These are phyloP conservation scores for Leucopsar rothschildi DNA, from an alignment of 2,113 vertebrate species.

Conservation along the genomic window DNA sequence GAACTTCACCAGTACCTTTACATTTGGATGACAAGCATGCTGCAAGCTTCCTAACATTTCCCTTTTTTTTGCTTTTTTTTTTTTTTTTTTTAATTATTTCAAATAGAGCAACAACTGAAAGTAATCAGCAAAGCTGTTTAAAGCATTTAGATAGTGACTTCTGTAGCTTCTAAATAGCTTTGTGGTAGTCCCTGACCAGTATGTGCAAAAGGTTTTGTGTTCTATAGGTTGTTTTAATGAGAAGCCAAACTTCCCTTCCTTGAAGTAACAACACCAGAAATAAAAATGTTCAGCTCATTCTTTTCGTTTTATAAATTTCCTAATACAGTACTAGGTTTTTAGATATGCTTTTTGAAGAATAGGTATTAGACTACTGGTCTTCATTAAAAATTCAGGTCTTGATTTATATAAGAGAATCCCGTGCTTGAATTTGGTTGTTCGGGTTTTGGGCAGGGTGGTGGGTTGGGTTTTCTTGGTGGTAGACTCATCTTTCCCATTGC, in stretches of 20 bases:
- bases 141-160: background rate
- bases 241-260: background rate
- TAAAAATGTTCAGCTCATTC: background rate
- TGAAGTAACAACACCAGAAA: background rate
- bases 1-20: background rate
- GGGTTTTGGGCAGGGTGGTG: background rate
- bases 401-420: background rate
- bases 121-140: background rate
- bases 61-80: too few species aligned
- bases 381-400: background rate
- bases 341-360: background rate
- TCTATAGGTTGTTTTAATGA: background rate
- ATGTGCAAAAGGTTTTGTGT: background rate
- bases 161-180: background rate
- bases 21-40: background rate
- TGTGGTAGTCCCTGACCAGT: background rate
- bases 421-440: background rate
- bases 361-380: background rate
- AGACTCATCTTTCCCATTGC: background rate
- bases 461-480: background rate
- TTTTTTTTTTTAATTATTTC: background rate
- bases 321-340: background rate
- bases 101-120: background rate
- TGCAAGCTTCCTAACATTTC: background rate
- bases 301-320: background rate